Base-by-base conservation (phyloP, 2,888 invertebrate genomes). In the Leptarthrus brevirostris region DNA sequence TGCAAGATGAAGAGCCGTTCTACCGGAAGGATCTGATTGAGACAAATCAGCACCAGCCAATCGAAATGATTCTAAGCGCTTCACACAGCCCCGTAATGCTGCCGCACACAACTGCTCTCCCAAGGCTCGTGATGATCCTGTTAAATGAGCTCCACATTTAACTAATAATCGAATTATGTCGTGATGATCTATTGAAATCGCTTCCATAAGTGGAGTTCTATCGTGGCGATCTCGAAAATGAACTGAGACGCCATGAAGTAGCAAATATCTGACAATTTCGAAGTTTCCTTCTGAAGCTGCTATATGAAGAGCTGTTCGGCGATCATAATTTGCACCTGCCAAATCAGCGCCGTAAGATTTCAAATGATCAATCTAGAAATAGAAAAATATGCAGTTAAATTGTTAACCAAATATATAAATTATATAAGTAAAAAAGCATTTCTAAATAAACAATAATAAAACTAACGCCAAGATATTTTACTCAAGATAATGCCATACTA, bases 221-320 rank as follows among this genome's bases (percentile, higher is more conserved):
- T 89, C 93, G 78, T 87, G 80, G 84, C 88, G 87, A 79, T 94
- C 94, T 77, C 91, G 90, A 44, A 89, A 86, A 81, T 96, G 95
- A 2, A 96, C 93, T 66, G 91, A 93, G 0, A 94, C 94, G 0
- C 96, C 96, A 79, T 92, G 89, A 70, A 88, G 87, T 24, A 97
- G 86, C 30, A 96, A 86, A 82, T 90, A 91, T 77, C 91, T 89
- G 0, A 95, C 92, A 0, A 93, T 87, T 0, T 87, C 81, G 0
- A 87, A 77, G 74, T 92, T 89, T 0, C 94, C 94, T 77, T 90
- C 88, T 61, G 90, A 86, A 36, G 92, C 91, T 0, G 96, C 95
- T 73, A 94, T 88, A 80, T 96, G 96, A 0, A 96, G 86, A 0
- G 94, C 90, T 0, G 94, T 94, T 74, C 92, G 88, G 26, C 89